A percentile compares a stretch with the other conserved stretches of the same genome.
Evolutionary conservation across 2,888 invertebrate species (phyloP).

Genomic region (Phasia obesa): DNA sequence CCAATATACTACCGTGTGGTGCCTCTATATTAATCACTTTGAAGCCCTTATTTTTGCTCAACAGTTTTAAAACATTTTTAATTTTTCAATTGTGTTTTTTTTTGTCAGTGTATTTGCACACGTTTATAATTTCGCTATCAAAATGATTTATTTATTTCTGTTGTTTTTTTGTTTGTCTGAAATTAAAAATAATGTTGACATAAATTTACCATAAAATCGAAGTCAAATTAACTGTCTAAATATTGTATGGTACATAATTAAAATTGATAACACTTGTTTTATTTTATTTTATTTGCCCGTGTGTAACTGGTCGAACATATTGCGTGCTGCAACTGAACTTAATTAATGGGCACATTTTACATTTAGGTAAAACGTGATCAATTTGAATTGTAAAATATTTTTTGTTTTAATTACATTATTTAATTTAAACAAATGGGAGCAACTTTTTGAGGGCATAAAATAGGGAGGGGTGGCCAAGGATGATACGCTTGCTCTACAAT

Average conservation of each 20-base stretch:
- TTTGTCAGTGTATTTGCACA: background rate
- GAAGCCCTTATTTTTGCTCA: too few relatives aligned
- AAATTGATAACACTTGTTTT: slow-evolving; percentile 43
- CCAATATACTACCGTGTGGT: too few relatives aligned
- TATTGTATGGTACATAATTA: slow-evolving; percentile 41
- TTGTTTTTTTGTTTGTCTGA: background rate
- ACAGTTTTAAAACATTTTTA: too few relatives aligned
- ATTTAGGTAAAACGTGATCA: slow-evolving; percentile 13
- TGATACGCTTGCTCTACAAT: background rate
- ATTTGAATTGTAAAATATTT: slow-evolving; percentile 5
- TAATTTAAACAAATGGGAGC: slow-evolving; percentile 21
- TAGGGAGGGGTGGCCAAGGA: slow-evolving; percentile 4
- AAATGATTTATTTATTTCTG: slow-evolving; percentile 1
- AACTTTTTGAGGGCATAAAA: background rate
- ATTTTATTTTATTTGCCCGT: slow-evolving; percentile 9
- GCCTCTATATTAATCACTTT: too few relatives aligned
- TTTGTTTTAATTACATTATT: slow-evolving; percentile 22
- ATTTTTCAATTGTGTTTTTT: background rate
- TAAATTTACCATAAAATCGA: slow-evolving; percentile 49
- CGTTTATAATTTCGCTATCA: background rate
- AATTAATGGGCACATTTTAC: slow-evolving; percentile 35
- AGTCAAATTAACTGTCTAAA: slow-evolving; percentile 54
- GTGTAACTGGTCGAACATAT: background rate
- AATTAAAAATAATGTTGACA: slow-evolving; percentile 23
- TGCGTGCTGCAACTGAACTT: background rate